Base-by-base conservation (phyloP, 2,797 vertebrate genomes). In the Chelidonichthys spinosus region DNA sequence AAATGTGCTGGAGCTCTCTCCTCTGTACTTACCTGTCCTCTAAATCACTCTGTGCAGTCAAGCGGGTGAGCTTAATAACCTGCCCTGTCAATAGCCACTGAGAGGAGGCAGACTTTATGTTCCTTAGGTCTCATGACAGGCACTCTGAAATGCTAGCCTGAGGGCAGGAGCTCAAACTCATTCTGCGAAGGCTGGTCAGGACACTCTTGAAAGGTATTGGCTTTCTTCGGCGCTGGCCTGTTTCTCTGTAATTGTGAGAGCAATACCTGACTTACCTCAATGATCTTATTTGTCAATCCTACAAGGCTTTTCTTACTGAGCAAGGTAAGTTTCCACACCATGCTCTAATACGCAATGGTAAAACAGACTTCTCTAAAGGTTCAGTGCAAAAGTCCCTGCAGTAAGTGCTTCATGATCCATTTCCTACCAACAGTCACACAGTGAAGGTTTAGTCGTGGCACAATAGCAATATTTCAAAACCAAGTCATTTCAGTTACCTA, bases 61-160 rank as follows among this genome's bases (percentile, higher is more conserved):
- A 74, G 58, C 36, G 49, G 55, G 37, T 72, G 56, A 70, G 73
- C 77, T 77, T 86, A 76, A 90, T 85, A 88, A 83, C 82, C 76
- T 67, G 73, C 47, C 72, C 65, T 87, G 87, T 89, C 85, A 81
- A 85, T 85, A 79, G 77, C 66, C 58, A 47, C 68, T 59, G 74
- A 79, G 70, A 76, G 72, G 58, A 84, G 61, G 66, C 68, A 72
- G 74, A 68, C 81, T 86, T 85, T 84, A 70, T 86, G 81, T 84
- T 76, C 61, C 68, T 71, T 59, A 6, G 53, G 78, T 91, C 85
- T 91, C 85, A 78, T 85, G 87, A 87, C 80, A 84, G 85, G n/a
- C 74, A 58, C 78, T 79, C 44, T 81, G 64, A 89, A 89, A 88
- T 69, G 68, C 73, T 35, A 17, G 76, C 84, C 81, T 42, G 72